These are phyloP conservation scores for Hofmannophila pseudospretella DNA, from an alignment of 2,888 invertebrate species.

Conservation along the genomic window DNA sequence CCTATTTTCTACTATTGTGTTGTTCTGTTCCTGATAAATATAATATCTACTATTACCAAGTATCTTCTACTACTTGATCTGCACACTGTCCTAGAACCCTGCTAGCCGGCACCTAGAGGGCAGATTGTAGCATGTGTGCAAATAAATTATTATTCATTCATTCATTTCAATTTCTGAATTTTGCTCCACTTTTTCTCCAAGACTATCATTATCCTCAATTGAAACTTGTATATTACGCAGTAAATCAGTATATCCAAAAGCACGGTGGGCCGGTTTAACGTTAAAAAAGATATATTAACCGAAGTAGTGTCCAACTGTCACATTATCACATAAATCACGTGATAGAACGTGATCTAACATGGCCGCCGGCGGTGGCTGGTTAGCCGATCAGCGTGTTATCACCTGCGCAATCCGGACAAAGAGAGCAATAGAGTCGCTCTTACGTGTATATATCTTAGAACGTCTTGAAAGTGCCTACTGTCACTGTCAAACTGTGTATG, in stretches of 20 bases:
- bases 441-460: no score
- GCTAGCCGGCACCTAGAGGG: no score
- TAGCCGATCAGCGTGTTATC: conserved; percentile 59
- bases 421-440: conserved; percentile 22
- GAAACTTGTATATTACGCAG: not conserved
- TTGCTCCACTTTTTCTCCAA: not conserved
- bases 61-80: no score
- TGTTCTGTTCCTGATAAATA: no score
- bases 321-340: conserved; percentile 42
- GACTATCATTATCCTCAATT: not conserved
- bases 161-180: not conserved
- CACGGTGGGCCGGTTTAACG: conserved; percentile 1
- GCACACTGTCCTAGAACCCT: no score
- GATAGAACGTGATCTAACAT: conserved; percentile 28
- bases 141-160: no score
- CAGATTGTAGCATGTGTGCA: no score
- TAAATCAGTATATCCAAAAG: not conserved
- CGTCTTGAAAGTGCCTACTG: no score
- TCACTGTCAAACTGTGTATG: no score
- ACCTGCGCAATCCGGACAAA: conserved; percentile 41
- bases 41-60: no score
- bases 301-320: conserved; percentile 2
- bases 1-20: no score
- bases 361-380: conserved; percentile 47
- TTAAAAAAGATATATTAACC: not conserved